Conservation (phyloP, 2,797 vertebrate genomes). For the Sebastiscus tertius region DNA sequence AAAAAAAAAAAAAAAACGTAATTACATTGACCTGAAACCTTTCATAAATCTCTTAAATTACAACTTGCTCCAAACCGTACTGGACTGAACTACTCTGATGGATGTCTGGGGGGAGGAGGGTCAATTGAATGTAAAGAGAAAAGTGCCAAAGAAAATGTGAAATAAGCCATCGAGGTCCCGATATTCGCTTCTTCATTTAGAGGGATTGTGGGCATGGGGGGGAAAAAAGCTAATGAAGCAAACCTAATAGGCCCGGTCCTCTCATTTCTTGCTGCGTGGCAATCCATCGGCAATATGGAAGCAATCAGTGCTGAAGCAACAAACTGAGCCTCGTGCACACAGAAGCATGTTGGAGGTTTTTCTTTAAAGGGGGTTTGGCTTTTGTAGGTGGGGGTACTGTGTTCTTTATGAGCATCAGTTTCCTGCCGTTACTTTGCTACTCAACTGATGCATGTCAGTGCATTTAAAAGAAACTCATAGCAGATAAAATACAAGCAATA, state of each 20-base stretch:
- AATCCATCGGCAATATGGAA: constrained; percentile 65
- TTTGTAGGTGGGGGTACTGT: not conserved
- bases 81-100: constrained; percentile 29
- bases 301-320: constrained; percentile 60
- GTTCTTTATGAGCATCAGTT: constrained; percentile 39
- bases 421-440: constrained; percentile 17
- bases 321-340: constrained; percentile 2
- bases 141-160: constrained; percentile 44
- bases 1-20: not conserved
- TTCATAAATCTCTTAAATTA: constrained; percentile 17
- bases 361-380: constrained; percentile 9
- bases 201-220: constrained; percentile 33
- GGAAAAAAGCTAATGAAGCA: constrained; percentile 59
- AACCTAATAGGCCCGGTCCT: constrained; percentile 48
- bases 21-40: not conserved
- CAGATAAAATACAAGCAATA: not conserved
- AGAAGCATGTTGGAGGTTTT: constrained; percentile 23
- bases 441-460: constrained; percentile 15
- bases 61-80: not conserved
- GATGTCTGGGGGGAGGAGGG: constrained; percentile 24
- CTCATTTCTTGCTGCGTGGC: constrained; percentile 47
- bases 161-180: constrained; percentile 30
- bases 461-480: constrained; percentile 2
- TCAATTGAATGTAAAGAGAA: constrained; percentile 51
- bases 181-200: constrained; percentile 36